Evolutionary conservation across 2,113 vertebrate genomes (phyloP), one percentile per base, ranked within the genome.

Genomic region (Heterocephalus glaber): DNA sequence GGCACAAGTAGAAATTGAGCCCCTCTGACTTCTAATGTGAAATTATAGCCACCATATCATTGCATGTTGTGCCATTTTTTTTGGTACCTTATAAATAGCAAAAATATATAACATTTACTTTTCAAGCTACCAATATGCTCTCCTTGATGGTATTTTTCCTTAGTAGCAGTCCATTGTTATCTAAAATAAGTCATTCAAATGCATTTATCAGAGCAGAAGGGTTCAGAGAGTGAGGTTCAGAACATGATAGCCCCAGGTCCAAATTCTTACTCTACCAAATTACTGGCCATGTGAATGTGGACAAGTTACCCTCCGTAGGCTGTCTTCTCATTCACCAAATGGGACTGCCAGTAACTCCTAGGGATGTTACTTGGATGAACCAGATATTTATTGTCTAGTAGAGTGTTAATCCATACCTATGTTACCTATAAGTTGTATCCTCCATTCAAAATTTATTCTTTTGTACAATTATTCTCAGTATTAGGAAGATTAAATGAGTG

Each of bases 361-460:
- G 13, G 30, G 8, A 19, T 81, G 66, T 83, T 60, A 28, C 70
- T 92, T 81, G 17, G 11, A 26, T 65, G 3, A 92, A 90, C 52
- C 77, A 4, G 72, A 56, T 77, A 65, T 76, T 20, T 83, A 63
- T 86, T 85, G 41, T 44, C n/a, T 91, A 52, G 30, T 7, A 56
- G 4, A 92, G 16, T 66, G 26, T 20, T 91, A 52, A 86, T 56
- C 63, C 35, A 47, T 89, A 5, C n/a, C 66, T 91, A 61, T 82
- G 7, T 66, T 95, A 17, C 7, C 33, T 84, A 20, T 70, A 77
- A 93, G 81, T 77, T 94, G 20, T 74, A 90, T 52, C 22, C 14
- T 65, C 68, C 19, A 76, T 94, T 95, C 47, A 96, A 92, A 90
- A 86, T 83, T 35, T 77, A 14, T 87, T 60, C 33, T 87, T 92